Base-by-base conservation (phyloP, 2,888 invertebrate species). In the Itoplectis maculator region DNA sequence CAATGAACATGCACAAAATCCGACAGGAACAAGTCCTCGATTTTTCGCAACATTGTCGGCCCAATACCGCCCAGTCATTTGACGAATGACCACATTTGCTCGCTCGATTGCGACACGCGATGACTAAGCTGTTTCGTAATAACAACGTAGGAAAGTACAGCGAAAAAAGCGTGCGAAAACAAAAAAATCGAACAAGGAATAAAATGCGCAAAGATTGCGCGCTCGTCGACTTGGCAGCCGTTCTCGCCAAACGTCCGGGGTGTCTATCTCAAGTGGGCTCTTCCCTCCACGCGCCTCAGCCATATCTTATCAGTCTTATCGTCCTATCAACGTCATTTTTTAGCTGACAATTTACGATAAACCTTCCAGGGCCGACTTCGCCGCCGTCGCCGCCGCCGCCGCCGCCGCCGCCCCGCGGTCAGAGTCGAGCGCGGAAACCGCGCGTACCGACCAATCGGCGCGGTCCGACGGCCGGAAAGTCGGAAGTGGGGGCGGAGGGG, bases 291-390 rank as follows among this genome's bases (percentile, higher is more conserved):
- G 3, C 13, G 23, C 20, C 23, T 20, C 13, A 18, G 13, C 9
- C n/a, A n/a, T 54, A 54, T 54, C 54, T 54, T 54, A 54, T 54
- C 54, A 54, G 20, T 54, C 54, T 3, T 2, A 54, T 54, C 13
- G n/a, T n/a, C n/a, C n/a, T 20, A 23, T 54, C 54, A 54, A 23
- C 54, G 23, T 54, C 23, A 23, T 54, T 51, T 51, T 15, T 49
- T 15, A n/a, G 3, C 3, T 20, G 23, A 54, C 23, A 23, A 54
- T 11, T 29, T 29, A 29, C 29, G 3, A 5, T 29, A 29, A 5
- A 29, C 29, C 29, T 29, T 29, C n/a, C n/a, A n/a, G n/a, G n/a
- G n/a, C n/a, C n/a, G n/a, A n/a, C n/a, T n/a, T n/a, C n/a, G n/a
- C n/a, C n/a, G n/a, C n/a, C n/a, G 5, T 29, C 29, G 29, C 29